Percentiles rank a stretch among this genome's conserved stretches.
These are phyloP conservation scores for Pangasius djambal DNA, from an alignment of 2,797 vertebrate genomes.

Conservation along the genomic window DNA sequence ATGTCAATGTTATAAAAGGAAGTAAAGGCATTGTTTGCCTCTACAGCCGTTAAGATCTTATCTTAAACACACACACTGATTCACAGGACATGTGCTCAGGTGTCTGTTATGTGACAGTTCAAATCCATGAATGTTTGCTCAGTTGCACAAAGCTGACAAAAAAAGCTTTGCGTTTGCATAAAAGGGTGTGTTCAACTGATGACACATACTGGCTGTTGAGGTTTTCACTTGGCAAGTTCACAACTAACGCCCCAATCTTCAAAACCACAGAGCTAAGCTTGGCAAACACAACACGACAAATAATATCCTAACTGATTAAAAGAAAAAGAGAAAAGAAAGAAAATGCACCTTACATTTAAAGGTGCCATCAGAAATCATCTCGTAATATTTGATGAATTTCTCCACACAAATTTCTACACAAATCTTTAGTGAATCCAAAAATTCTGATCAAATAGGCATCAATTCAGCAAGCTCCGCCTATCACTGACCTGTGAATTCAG, in stretches of 20 bases:
- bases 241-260: neutral
- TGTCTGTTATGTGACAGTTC: slow-evolving; percentile 18
- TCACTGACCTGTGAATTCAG: neutral
- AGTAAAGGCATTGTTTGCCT: slow-evolving; percentile 32
- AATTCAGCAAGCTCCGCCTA: neutral
- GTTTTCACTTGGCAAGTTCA: slow-evolving; percentile 31
- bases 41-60: slow-evolving; percentile 33
- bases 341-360: neutral
- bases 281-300: neutral
- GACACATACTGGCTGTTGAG: slow-evolving; percentile 9
- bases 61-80: slow-evolving; percentile 41
- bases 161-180: slow-evolving; percentile 35
- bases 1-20: slow-evolving; percentile 32
- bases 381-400: neutral
- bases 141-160: neutral
- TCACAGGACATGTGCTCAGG: slow-evolving; percentile 22
- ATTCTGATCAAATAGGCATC: neutral
- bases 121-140: slow-evolving; percentile 29
- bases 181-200: slow-evolving; percentile 38
- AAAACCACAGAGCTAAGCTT: neutral
- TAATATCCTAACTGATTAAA: neutral
- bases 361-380: neutral
- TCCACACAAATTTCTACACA: neutral
- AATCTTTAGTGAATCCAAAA: neutral
- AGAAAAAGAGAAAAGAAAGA: neutral